Evolutionary conservation across 2,113 vertebrate genomes (phyloP).

Genomic region (Ctenomys sociabilis): DNA sequence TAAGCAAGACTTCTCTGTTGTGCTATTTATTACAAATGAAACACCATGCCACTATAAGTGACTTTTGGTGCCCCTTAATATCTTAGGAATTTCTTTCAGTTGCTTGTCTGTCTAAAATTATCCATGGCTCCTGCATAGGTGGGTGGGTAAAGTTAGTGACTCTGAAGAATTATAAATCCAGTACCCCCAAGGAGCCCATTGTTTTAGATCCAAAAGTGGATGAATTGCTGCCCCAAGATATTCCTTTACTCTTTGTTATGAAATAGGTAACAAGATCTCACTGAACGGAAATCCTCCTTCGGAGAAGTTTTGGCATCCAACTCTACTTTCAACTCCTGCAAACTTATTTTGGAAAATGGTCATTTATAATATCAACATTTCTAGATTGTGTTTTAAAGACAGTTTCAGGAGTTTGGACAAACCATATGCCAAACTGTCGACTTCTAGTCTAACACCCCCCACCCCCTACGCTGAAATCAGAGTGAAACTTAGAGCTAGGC

Average conservation of each 20-base stretch:
- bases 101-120: constrained; percentile 78
- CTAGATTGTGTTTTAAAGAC: constrained; percentile 77
- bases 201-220: constrained; percentile 78
- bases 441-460: constrained; percentile 75
- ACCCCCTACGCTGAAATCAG: constrained; percentile 72
- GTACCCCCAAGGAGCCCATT: constrained; percentile 64
- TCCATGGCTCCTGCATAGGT: constrained; percentile 68
- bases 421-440: constrained; percentile 79
- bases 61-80: constrained; percentile 70
- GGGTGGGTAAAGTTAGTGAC: constrained; percentile 64
- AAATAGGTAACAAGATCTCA: constrained; percentile 80
- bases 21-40: constrained; percentile 74
- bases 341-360: constrained; percentile 73
- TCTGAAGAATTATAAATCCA: constrained; percentile 78
- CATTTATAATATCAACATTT: constrained; percentile 81
- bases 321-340: constrained; percentile 76
- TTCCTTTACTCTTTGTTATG: constrained; percentile 78
- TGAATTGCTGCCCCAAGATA: constrained; percentile 77
- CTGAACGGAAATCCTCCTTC: constrained; percentile 79
- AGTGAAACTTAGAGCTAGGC: constrained; percentile 71
- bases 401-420: constrained; percentile 78
- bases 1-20: not conserved
- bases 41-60: constrained; percentile 30
- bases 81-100: constrained; percentile 68
- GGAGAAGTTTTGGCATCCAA: constrained; percentile 78